phyloP scores from a whole-genome alignment of 2,113 vertebrate genomes.

The Microcebus jonahi region DNA sequence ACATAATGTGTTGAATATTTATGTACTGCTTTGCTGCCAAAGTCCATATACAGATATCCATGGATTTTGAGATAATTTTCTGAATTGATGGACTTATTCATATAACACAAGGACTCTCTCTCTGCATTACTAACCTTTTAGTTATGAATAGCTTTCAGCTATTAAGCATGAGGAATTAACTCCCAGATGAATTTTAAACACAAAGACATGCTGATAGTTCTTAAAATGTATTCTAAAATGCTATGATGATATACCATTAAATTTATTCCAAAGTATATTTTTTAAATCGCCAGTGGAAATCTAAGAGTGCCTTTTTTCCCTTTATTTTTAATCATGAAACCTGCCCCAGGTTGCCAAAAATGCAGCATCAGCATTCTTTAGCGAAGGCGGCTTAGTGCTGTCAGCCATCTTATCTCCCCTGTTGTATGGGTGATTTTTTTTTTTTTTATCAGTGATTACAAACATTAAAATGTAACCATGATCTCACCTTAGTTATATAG shows the following conservation, averaged over 20 bases:
- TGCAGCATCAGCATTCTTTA: slow-evolving; percentile 80
- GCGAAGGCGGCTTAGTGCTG: slow-evolving; percentile 81
- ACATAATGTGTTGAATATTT: slow-evolving; percentile 55
- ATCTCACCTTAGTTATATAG: slow-evolving; percentile 74
- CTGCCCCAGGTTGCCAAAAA: slow-evolving; percentile 79
- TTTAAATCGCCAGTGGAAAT: slow-evolving; percentile 78
- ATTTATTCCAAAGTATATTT: slow-evolving; percentile 78
- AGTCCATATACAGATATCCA: slow-evolving; percentile 24
- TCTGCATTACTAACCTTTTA: slow-evolving; percentile 78
- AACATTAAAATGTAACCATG: slow-evolving; percentile 79
- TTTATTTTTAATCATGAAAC: slow-evolving; percentile 83
- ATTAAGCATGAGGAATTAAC: slow-evolving; percentile 81
- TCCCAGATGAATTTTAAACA: slow-evolving; percentile 80
- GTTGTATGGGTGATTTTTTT: slow-evolving; percentile 75
- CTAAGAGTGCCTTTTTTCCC: slow-evolving; percentile 67
- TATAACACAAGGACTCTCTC: slow-evolving; percentile 74
- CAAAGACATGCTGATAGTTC: slow-evolving; percentile 78
- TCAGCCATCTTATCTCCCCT: slow-evolving; percentile 81
- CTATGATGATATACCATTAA: slow-evolving; percentile 77
- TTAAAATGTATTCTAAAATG: slow-evolving; percentile 79
- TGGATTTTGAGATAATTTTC: slow-evolving; percentile 66
- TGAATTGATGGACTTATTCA: slow-evolving; percentile 59
- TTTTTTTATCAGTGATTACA: slow-evolving; percentile 80
- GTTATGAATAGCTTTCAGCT: slow-evolving; percentile 79
- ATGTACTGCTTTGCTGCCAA: slow-evolving; percentile 54